These are phyloP conservation scores for Paralichthys olivaceus DNA, from an alignment of 2,113 vertebrate genomes.

Conservation along the genomic window DNA sequence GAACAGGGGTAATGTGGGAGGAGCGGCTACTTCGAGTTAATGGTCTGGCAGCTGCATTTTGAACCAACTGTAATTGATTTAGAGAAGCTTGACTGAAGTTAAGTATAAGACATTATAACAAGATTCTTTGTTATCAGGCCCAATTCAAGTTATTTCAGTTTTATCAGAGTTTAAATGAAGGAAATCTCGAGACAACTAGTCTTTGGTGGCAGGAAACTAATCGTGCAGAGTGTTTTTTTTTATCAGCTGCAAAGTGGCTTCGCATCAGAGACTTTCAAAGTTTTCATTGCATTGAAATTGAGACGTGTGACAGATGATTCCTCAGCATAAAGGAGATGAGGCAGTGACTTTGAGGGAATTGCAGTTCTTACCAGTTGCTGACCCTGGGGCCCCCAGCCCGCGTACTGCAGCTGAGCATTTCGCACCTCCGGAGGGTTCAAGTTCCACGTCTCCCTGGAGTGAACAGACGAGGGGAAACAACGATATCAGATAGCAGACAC, in stretches of 20 bases:
- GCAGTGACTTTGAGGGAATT: not conserved
- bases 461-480: slow-evolving; percentile 13
- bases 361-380: slow-evolving; percentile 93
- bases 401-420: slow-evolving; percentile 93
- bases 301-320: no score
- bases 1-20: not conserved
- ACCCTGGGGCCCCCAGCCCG: slow-evolving; percentile 95
- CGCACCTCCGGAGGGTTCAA: slow-evolving; percentile 95
- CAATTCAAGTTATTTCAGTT: no score
- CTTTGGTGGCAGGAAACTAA: no score
- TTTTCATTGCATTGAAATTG: not conserved
- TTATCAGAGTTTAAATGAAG: no score
- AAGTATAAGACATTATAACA: not conserved
- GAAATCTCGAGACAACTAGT: no score
- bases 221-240: no score
- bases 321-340: not conserved
- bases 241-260: no score
- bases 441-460: slow-evolving; percentile 90
- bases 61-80: not conserved
- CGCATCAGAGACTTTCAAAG: no score
- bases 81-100: not conserved
- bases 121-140: no score
- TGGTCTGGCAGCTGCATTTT: not conserved
- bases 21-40: not conserved
- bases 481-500: slow-evolving; percentile 19